Base-by-base conservation (phyloP, 92 coral and sea anemone species). In the Scolanthus callimorphus region DNA sequence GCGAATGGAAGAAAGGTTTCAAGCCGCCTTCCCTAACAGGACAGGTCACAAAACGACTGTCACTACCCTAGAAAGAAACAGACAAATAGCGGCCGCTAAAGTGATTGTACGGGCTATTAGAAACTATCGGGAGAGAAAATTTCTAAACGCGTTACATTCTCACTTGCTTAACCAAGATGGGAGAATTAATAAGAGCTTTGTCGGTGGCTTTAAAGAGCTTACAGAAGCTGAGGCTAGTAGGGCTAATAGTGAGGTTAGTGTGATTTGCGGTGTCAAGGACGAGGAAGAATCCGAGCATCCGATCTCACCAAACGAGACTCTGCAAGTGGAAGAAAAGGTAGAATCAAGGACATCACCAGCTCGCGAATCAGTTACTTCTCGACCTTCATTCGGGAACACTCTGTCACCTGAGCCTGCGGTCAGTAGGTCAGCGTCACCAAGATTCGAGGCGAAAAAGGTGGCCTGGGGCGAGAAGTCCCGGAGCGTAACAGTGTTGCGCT, bases 1-100 rank as follows among this genome's bases (percentile, higher is more conserved):
- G 20, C 79, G 91, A 62, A 72, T 88, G 81, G 99, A 88, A 23
- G 96, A 89, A 57, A 68, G 94, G 3, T 94, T 94, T 38, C 55
- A 78, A 60, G 80, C 91, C 4, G 94, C 83, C 9, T 94, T 94
- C 61, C 99, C 96, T 1, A 67, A 82, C 11, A 62, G 88, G 4
- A 78, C 70, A 10, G 57, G 65, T 13, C 85, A 94, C 51, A 77
- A 74, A 29, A 75, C 82, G 2, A 82, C 88, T 1, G 63, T 62
- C 4, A 84, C 96, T 0, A 90, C 96, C 9, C 62, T 88, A 70
- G 83, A 65, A 11, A 84, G 59, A 48, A 81, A 79, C 25, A 70
- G 83, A 1, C 84, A 94, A 52, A 39, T 53, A 0, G 49, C 39
- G 10, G 99, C 99, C 0, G 91, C 94, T 0, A 69, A 54, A 48